Conservation (phyloP, 2,113 vertebrate genomes). For the Seriola quinqueradiata region DNA sequence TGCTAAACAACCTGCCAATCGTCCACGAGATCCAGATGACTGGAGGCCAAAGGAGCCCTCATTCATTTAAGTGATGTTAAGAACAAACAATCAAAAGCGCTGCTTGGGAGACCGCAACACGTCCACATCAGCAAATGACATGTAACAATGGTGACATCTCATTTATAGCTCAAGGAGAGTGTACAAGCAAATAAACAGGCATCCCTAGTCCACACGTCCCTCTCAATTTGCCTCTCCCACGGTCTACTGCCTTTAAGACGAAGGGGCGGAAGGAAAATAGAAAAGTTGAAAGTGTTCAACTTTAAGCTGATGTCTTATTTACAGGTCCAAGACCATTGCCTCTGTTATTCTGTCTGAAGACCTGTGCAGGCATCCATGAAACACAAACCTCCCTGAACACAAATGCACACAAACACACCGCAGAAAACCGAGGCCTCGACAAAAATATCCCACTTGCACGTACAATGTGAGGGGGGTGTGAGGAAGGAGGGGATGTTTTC, state of each 20-base stretch:
- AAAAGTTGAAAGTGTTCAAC: slow-evolving; percentile 66
- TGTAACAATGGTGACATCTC: slow-evolving; percentile 83
- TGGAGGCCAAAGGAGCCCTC: slow-evolving; percentile 59
- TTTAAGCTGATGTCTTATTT: slow-evolving; percentile 77
- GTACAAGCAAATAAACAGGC: slow-evolving; percentile 86
- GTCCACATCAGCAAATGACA: slow-evolving; percentile 75
- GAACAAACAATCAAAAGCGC: slow-evolving; percentile 81
- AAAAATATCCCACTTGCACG: slow-evolving; percentile 41
- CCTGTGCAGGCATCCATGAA: slow-evolving; percentile 18
- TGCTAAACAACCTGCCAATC: slow-evolving; percentile 72
- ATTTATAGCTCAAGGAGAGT: slow-evolving; percentile 83
- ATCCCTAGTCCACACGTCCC: slow-evolving; percentile 69
- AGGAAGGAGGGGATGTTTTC: slow-evolving; percentile 30
- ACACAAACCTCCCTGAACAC: slow-evolving; percentile 11
- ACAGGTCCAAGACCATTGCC: slow-evolving; percentile 32
- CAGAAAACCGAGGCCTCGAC: background rate
- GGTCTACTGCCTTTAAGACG: slow-evolving; percentile 63
- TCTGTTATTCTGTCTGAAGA: slow-evolving; percentile 2
- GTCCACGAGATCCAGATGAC: slow-evolving; percentile 54
- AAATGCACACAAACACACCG: slow-evolving; percentile 22
- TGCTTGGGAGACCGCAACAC: slow-evolving; percentile 63
- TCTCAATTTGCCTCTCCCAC: slow-evolving; percentile 81
- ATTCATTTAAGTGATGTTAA: slow-evolving; percentile 78
- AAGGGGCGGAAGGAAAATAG: slow-evolving; percentile 38
- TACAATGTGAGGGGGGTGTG: slow-evolving; percentile 16